Percentiles rank a stretch among this genome's conserved stretches.
Evolutionary conservation across 2,888 invertebrate genomes (phyloP).

Genomic region (Euzophera pinguis): DNA sequence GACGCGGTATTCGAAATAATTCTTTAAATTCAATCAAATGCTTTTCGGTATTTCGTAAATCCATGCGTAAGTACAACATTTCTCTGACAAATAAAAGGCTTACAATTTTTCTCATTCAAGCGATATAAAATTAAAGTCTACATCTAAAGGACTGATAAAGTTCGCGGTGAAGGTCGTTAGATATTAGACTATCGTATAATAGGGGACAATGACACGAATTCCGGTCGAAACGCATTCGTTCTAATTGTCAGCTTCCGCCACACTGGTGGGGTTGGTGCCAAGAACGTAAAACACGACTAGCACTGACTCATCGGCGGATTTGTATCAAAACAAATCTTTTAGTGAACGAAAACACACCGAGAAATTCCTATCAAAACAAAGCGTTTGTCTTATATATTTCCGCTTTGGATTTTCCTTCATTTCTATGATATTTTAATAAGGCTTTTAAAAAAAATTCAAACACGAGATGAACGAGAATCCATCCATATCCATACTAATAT

Average conservation of each 20-base stretch:
- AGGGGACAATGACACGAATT: conserved; percentile 37
- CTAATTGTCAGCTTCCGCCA: conserved; percentile 43
- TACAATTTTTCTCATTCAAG: neutral
- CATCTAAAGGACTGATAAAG: neutral
- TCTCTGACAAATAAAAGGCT: too few relatives aligned
- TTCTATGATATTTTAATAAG: too few relatives aligned
- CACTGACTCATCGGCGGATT: conserved; percentile 45
- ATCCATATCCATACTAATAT: too few relatives aligned
- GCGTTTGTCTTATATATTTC: neutral
- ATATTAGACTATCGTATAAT: neutral
- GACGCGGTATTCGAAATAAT: too few relatives aligned
- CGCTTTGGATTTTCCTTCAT: neutral
- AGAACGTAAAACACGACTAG: conserved; percentile 38
- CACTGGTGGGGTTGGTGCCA: conserved; percentile 41
- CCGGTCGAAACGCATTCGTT: conserved; percentile 30
- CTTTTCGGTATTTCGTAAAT: too few relatives aligned
- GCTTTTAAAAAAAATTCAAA: too few relatives aligned
- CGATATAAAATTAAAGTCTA: neutral
- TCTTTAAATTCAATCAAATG: too few relatives aligned
- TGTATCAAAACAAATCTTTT: conserved; percentile 17
- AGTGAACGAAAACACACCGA: neutral
- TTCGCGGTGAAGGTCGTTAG: conserved; percentile 4
- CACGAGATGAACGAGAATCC: too few relatives aligned
- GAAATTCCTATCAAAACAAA: neutral
- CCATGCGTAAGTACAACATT: too few relatives aligned